phyloP scores from a whole-genome alignment of 1,140 invertebrate genomes.

The Aphidius gifuensis region DNA sequence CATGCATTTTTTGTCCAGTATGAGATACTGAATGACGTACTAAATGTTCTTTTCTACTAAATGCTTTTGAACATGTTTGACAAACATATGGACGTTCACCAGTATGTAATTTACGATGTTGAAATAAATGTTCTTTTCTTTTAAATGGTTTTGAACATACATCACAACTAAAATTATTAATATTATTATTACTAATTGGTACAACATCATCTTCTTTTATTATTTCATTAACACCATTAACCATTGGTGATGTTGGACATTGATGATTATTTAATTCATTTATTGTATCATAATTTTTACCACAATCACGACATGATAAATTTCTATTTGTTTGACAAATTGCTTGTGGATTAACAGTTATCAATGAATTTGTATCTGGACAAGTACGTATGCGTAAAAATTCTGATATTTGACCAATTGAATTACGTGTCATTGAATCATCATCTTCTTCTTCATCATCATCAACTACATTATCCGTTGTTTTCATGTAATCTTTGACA shows the following conservation, averaged over 20 bases:
- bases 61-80: constrained; percentile 67
- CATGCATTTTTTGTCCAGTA: constrained; percentile 71
- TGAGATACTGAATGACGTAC: constrained; percentile 72
- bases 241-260: constrained; percentile 36
- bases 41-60: constrained; percentile 71
- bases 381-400: constrained; percentile 48
- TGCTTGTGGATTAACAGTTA: constrained; percentile 49
- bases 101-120: constrained; percentile 69
- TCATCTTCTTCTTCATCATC: constrained; percentile 44
- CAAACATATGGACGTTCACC: constrained; percentile 74
- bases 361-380: constrained; percentile 42
- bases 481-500: constrained; percentile 32
- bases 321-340: constrained; percentile 42
- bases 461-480: constrained; percentile 44
- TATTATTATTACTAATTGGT: constrained; percentile 30
- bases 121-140: constrained; percentile 62
- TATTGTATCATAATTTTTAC: constrained; percentile 42
- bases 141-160: constrained; percentile 61
- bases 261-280: constrained; percentile 44
- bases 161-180: constrained; percentile 55
- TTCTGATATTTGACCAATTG: constrained; percentile 51
- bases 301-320: constrained; percentile 51
- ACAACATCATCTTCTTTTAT: constrained; percentile 30
- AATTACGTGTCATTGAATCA: constrained; percentile 43
- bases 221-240: constrained; percentile 39